Evolutionary conservation across 2,888 invertebrate species (phyloP).

Genomic region (Microctonus aethiopoides): DNA sequence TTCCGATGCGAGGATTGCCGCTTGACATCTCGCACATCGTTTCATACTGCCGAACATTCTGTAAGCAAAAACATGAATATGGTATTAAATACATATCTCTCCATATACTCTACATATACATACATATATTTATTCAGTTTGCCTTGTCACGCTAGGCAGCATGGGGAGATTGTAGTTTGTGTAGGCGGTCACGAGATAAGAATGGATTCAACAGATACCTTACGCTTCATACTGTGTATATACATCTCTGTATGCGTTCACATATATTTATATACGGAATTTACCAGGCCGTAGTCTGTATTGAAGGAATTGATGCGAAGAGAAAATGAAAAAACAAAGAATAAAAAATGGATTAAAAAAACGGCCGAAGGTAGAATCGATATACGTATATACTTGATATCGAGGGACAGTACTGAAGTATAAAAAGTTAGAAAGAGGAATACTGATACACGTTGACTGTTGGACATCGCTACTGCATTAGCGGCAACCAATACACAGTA

Average conservation of each 20-base stretch:
- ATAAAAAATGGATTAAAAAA: neutral
- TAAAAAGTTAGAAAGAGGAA: constrained; percentile 39
- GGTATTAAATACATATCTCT: neutral
- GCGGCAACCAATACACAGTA: constrained; percentile 63
- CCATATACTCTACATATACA: neutral
- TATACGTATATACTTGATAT: constrained; percentile 41
- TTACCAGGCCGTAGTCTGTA: constrained; percentile 38
- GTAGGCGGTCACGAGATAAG: constrained; percentile 38
- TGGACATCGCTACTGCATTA: constrained; percentile 68
- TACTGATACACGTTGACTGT: constrained; percentile 46
- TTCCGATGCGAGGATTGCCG: constrained; percentile 89
- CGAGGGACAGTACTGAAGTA: constrained; percentile 34
- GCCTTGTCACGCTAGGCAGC: neutral
- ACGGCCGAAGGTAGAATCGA: constrained; percentile 24
- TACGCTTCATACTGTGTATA: constrained; percentile 31
- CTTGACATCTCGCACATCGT: constrained; percentile 89
- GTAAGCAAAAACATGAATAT: constrained; percentile 59
- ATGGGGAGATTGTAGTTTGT: constrained; percentile 27
- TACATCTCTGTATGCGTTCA: neutral
- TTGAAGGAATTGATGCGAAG: constrained; percentile 7
- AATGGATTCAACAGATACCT: constrained; percentile 40
- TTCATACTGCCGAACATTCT: constrained; percentile 89
- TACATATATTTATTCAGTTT: neutral
- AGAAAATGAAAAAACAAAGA: neutral
- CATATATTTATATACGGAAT: constrained; percentile 5